Evolutionary conservation across 2,113 vertebrate genomes (phyloP).

Genomic region (Mystacornis crossleyi): DNA sequence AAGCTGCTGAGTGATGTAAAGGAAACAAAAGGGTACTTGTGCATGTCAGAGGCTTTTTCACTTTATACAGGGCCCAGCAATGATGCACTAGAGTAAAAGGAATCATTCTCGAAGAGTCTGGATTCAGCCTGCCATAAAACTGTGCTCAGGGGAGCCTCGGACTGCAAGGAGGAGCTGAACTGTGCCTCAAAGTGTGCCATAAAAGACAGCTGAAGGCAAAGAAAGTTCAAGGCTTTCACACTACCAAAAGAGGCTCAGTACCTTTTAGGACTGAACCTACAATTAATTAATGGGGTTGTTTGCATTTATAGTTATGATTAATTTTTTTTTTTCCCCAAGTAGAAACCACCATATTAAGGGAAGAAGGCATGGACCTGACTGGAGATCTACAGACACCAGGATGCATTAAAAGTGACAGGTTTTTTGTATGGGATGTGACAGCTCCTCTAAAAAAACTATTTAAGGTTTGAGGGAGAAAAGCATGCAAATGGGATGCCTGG

Average conservation of each 20-base stretch:
- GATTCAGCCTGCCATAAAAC: neutral
- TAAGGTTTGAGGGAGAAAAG: conserved; percentile 29
- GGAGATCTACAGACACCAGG: neutral
- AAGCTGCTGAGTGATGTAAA: neutral
- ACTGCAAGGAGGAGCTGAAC: neutral
- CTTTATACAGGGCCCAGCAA: neutral
- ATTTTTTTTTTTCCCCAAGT: neutral
- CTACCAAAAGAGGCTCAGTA: neutral
- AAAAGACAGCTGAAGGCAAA: neutral
- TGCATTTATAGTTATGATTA: neutral
- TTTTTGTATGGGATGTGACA: conserved; percentile 52
- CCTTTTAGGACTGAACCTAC: neutral
- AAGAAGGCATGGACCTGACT: neutral
- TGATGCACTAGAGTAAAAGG: neutral
- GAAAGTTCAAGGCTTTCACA: neutral
- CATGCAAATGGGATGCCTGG: conserved; percentile 25
- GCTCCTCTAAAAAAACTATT: conserved; percentile 20
- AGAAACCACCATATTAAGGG: neutral
- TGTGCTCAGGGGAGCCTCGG: neutral
- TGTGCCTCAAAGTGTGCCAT: neutral
- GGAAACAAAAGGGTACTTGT: neutral
- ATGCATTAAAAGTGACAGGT: conserved; percentile 13
- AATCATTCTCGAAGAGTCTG: neutral
- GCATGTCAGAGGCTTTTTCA: neutral
- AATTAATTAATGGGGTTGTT: neutral